Evolutionary conservation across 2,797 vertebrate species (phyloP).

Genomic region (Tokudaia tokunoshimensis): DNA sequence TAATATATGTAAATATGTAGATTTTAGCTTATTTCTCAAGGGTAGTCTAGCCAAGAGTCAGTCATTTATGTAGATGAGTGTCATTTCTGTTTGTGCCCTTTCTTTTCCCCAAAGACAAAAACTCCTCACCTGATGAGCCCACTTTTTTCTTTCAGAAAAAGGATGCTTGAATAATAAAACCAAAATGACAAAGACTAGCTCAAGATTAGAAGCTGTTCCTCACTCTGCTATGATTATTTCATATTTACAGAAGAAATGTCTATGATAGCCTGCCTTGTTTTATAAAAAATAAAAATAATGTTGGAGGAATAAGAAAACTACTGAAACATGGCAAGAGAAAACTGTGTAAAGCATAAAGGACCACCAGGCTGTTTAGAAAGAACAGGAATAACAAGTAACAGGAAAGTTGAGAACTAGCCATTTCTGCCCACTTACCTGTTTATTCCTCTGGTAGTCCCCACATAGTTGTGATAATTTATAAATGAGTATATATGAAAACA

Average conservation of each 20-base stretch:
- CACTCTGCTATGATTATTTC: constrained; percentile 24
- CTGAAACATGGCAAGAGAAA: background rate
- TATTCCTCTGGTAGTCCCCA: background rate
- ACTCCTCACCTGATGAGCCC: constrained; percentile 10
- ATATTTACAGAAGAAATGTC: constrained; percentile 39
- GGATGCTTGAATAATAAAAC: constrained; percentile 57
- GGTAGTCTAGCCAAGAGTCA: background rate
- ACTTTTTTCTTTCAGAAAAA: constrained; percentile 1
- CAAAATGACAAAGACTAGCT: constrained; percentile 35
- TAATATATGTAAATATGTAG: constrained; percentile 65
- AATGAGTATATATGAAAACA: constrained; percentile 4
- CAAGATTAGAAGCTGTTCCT: constrained; percentile 18
- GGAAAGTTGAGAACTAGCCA: background rate
- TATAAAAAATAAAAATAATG: background rate
- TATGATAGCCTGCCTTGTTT: background rate
- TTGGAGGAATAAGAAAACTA: constrained; percentile 5
- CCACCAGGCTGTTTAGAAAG: background rate
- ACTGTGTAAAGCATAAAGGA: background rate
- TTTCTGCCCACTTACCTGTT: background rate
- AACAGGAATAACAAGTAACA: background rate
- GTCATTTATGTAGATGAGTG: constrained; percentile 11
- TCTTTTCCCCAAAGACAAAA: background rate
- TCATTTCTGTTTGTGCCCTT: background rate
- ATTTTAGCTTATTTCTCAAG: constrained; percentile 17
- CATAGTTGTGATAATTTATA: background rate